These are phyloP conservation scores for Shinisaurus crocodilurus DNA, from an alignment of 2,113 vertebrate species.

Conservation along the genomic window DNA sequence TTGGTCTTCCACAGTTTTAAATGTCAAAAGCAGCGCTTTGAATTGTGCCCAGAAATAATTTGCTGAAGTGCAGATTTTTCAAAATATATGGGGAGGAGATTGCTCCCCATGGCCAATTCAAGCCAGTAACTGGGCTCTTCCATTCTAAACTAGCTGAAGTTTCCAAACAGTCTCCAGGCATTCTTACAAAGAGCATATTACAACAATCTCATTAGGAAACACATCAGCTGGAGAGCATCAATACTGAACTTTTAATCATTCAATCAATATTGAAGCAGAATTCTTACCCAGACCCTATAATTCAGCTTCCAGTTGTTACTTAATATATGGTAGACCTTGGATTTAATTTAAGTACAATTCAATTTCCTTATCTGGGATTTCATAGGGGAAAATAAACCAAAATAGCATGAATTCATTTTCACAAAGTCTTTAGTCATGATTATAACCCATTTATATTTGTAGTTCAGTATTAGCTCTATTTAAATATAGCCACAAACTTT, in stretches of 20 bases:
- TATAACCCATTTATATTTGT: not conserved
- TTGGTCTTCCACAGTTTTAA: too few relatives aligned
- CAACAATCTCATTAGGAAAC: not conserved
- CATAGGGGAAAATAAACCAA: slow-evolving; percentile 44
- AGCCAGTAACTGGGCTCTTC: not conserved
- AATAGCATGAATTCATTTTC: not conserved
- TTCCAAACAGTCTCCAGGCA: not conserved
- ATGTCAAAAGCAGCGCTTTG: not conserved
- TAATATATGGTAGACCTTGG: slow-evolving; percentile 17
- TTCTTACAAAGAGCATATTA: not conserved
- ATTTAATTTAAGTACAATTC: slow-evolving; percentile 51
- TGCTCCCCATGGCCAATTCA: not conserved
- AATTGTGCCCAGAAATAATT: not conserved
- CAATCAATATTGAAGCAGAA: not conserved
- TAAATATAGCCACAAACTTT: slow-evolving; percentile 44
- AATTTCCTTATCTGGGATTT: slow-evolving; percentile 43
- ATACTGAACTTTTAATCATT: not conserved
- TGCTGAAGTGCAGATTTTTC: not conserved
- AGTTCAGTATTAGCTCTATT: slow-evolving; percentile 9
- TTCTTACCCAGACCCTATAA: not conserved
- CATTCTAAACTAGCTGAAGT: not conserved
- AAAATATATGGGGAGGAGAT: not conserved
- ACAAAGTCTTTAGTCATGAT: not conserved
- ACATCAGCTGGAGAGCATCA: not conserved
- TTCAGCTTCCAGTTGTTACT: slow-evolving; percentile 13